Evolutionary conservation across 1,140 invertebrate genomes (phyloP), one percentile per base, ranked within the genome.

Genomic region (Drosophila nasuta): DNA sequence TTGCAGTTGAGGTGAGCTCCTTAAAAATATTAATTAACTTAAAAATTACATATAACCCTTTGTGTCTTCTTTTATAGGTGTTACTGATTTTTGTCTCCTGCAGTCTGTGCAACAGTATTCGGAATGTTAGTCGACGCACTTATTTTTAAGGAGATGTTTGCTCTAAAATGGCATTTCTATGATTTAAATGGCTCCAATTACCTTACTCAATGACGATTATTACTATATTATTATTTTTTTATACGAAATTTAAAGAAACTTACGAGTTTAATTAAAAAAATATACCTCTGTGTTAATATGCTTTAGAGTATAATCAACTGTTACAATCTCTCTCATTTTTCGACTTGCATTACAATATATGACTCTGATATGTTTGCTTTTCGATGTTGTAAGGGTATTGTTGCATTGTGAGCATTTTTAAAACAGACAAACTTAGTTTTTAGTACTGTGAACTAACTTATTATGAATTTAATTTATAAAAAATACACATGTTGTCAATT

Each of bases 71-170:
- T 3, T 79, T 78, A 0, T 66, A 92, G 91, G 43, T 92, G 2
- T 41, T 92, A 6, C 66, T 85, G 0, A 81, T 75, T 25, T 46
- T 92, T 15, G 43, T 91, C 1, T 77, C 91, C 5, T 91, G 91
- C 20, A 67, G 81, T 10, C 65, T 92, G n/a, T 91, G 91, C 76
- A 92, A 87, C 51, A 91, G 83, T 57, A 91, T 92, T 72, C 91
- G 91, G 30, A 92, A 92, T 43, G 91, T 92, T 76, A 75, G 67
- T 10, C 72, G 91, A 11, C 87, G 91, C 5, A 64, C 87, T 1
- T 89, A 75, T 15, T 92, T 64, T 30, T 92, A 75, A 57, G 15
- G 0, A 25, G 20, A 30, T 25, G 17, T 15, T 11, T 30, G 17
- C 3, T 13, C 10, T 13, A 1, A 46, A 67, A 46, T 45, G 56